Evolutionary conservation across 2,888 invertebrate species (phyloP), one percentile per base, ranked within the genome.

Genomic region (Chrysolina haemoptera): DNA sequence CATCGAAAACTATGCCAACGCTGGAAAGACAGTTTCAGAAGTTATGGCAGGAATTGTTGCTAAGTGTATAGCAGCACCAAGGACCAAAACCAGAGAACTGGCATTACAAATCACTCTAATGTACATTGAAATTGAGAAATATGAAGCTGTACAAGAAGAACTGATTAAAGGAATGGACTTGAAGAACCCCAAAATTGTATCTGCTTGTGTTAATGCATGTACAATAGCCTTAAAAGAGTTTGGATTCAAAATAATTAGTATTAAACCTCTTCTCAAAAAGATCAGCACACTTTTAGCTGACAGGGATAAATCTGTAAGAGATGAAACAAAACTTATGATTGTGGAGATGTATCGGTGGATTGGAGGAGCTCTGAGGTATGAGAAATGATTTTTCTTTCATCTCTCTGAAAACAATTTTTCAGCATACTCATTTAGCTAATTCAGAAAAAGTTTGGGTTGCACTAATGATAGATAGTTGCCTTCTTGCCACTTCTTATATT

Each of bases 111-210:
- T 98, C 76, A 93, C 94, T 6, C 89, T 99, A 74, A 96, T 98
- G 96, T 98, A 95, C 86, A 91, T 98, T 80, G 98, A 99, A 90
- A 96, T 98, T 83, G 98, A 99, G 85, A 98, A 97, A 86, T 94
- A 95, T 76, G 98, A 98, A 78, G 88, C 92, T 12, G 96, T 97
- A 18, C 90, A 94, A 81, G 98, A 98, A 80, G 98, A 98, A 87
- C 89, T 99, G 1, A 89, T 97, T 20, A 98, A 98, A 89, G 98
- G 98, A 46, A 94, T 97, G 89, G 95, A 96, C 62, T 96, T 96
- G 82, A 99, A 99, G 88, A 98, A 98, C 88, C 98, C 99, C 0
- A 99, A 98, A 89, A 96, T 97, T 75, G 95, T 97, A 0, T 90
- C 95, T 0, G 97, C 95, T 0, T 97, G 96, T 86, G 91, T 95